These are phyloP conservation scores for Tachypleus tridentatus DNA, from an alignment of 1,140 invertebrate genomes.

Conservation along the genomic window DNA sequence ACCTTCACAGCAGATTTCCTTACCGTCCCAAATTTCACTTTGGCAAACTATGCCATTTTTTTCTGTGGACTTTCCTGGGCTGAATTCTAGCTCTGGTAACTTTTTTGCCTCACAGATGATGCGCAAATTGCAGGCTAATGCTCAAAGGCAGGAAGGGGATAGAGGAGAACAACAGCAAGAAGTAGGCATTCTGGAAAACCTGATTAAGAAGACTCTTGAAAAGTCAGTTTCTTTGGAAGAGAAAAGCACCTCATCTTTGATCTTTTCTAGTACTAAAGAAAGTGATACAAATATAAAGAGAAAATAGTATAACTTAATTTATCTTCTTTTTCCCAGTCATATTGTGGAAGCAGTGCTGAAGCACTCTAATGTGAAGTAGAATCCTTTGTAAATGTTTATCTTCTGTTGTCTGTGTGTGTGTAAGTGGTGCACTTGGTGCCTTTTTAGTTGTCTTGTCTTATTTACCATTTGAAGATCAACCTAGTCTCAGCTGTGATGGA, in stretches of 20 bases:
- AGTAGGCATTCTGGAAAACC: conserved; percentile 18
- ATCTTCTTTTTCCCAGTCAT: too few relatives aligned
- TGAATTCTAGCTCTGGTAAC: conserved; percentile 37
- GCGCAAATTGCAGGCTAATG: conserved; percentile 58
- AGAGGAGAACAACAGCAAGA: conserved; percentile 11
- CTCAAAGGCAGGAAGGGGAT: conserved; percentile 26
- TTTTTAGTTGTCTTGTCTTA: too few relatives aligned
- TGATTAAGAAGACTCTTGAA: conserved; percentile 23
- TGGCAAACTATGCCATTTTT: conserved; percentile 24
- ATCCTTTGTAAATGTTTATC: too few relatives aligned
- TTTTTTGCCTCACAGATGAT: conserved; percentile 70
- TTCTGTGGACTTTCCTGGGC: conserved; percentile 16
- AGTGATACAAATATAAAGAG: too few relatives aligned
- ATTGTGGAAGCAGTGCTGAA: too few relatives aligned
- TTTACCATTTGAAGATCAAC: too few relatives aligned
- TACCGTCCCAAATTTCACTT: conserved; percentile 18
- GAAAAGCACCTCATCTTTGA: background rate
- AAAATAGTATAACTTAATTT: too few relatives aligned
- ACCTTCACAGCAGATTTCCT: conserved; percentile 11
- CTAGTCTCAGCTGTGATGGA: too few relatives aligned
- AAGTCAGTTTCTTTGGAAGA: conserved; percentile 10
- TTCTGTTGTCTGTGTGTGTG: too few relatives aligned
- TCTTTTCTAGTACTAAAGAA: too few relatives aligned
- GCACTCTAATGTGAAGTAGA: too few relatives aligned
- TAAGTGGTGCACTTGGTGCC: too few relatives aligned